Evolutionary conservation across 1,140 invertebrate genomes (phyloP).

Genomic region (Papilio dardanus): DNA sequence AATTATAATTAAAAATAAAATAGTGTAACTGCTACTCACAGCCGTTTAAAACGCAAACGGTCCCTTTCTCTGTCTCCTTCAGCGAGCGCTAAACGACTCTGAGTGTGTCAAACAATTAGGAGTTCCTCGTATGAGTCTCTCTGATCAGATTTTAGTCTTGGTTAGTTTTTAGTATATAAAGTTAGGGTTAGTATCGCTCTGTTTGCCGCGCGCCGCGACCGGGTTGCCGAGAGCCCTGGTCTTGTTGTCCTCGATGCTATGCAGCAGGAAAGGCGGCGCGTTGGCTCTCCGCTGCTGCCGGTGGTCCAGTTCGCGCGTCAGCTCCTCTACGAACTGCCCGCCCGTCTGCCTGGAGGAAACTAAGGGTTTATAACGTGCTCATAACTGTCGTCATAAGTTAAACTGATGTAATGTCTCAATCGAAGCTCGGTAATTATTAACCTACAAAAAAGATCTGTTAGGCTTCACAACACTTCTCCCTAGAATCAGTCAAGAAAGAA

Average conservation of each 20-base stretch:
- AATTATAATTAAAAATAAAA: background rate
- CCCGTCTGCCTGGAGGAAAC: constrained; percentile 73
- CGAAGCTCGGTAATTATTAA: no score
- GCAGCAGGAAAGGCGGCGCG: constrained; percentile 68
- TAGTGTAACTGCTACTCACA: background rate
- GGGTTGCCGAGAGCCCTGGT: constrained; percentile 53
- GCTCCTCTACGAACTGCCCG: constrained; percentile 76
- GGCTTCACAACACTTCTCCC: no score
- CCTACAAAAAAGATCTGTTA: no score
- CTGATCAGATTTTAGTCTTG: background rate
- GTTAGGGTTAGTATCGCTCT: constrained; percentile 72
- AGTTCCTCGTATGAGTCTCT: background rate
- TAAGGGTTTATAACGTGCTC: constrained; percentile 37
- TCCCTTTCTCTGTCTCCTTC: background rate
- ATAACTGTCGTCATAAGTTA: background rate
- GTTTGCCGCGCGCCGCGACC: constrained; percentile 48
- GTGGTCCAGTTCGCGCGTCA: constrained; percentile 63
- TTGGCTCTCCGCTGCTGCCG: constrained; percentile 58
- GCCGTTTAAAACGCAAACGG: background rate
- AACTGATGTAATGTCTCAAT: no score
- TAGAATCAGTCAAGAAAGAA: no score
- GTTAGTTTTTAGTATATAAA: constrained; percentile 65
- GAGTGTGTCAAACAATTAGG: background rate
- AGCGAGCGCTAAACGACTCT: background rate
- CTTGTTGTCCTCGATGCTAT: constrained; percentile 69